These are phyloP conservation scores for Turdus rufiventris DNA, from an alignment of 2,113 vertebrate genomes.

Conservation along the genomic window DNA sequence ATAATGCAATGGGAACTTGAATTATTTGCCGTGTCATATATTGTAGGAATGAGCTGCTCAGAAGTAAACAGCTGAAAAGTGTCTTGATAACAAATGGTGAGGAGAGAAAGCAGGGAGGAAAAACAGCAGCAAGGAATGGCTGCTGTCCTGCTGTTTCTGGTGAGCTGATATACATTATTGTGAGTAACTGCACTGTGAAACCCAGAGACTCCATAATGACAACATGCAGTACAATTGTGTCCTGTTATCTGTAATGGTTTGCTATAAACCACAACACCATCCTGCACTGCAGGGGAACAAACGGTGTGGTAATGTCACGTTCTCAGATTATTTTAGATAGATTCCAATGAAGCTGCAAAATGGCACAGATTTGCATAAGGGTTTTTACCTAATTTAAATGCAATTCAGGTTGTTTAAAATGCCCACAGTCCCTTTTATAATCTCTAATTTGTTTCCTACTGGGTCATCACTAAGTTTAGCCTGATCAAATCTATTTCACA, in stretches of 20 bases:
- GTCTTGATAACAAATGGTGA: neutral
- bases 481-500: slow-evolving; percentile 4
- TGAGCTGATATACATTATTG: neutral
- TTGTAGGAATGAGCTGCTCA: neutral
- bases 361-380: slow-evolving; percentile 11
- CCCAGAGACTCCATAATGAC: neutral
- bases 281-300: neutral
- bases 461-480: neutral
- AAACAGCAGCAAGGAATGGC: neutral
- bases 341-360: slow-evolving; percentile 15
- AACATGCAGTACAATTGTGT: neutral
- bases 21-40: slow-evolving; percentile 1
- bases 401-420: slow-evolving; percentile 8
- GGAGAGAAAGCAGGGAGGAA: neutral
- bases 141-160: neutral
- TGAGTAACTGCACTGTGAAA: neutral
- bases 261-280: neutral
- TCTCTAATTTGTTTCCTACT: neutral
- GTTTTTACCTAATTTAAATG: slow-evolving; percentile 40
- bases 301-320: neutral
- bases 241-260: slow-evolving; percentile 16
- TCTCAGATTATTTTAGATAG: slow-evolving; percentile 22
- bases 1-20: neutral
- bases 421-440: neutral
- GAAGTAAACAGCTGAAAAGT: neutral